Conservation (phyloP, 2,113 vertebrate species). For the Takifugu bimaculatus region DNA sequence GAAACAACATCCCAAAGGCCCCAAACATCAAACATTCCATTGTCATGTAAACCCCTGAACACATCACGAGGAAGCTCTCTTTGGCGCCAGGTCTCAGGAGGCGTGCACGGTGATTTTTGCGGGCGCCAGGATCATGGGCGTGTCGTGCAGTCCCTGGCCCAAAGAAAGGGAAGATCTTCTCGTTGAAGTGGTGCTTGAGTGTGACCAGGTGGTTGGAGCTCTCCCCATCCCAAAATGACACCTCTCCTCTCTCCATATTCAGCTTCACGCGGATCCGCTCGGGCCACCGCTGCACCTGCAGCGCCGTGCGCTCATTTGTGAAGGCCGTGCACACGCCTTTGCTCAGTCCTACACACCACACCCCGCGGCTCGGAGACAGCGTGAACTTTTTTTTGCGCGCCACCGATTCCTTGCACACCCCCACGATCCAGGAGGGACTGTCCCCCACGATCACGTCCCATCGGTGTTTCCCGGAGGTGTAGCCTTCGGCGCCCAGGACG, state of each 20-base stretch:
- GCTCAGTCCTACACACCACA: conserved; percentile 73
- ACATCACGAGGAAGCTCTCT: too few relatives aligned
- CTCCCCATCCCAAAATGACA: conserved; percentile 70
- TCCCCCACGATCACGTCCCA: conserved; percentile 74
- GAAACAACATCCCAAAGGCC: too few relatives aligned
- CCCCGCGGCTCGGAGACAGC: conserved; percentile 60
- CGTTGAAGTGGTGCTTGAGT: conserved; percentile 66
- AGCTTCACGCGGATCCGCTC: conserved; percentile 65
- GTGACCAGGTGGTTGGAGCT: conserved; percentile 59
- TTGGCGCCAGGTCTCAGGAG: conserved; percentile 28
- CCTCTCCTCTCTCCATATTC: conserved; percentile 62
- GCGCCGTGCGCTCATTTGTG: conserved; percentile 49
- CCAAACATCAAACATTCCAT: too few relatives aligned
- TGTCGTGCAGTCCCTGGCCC: conserved; percentile 72
- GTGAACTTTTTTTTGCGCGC: conserved; percentile 74
- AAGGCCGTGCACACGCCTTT: conserved; percentile 64
- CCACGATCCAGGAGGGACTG: conserved; percentile 73
- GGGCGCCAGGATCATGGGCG: conserved; percentile 54
- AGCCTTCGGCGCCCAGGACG: conserved; percentile 69
- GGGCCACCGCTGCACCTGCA: conserved; percentile 46
- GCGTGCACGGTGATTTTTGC: conserved; percentile 66
- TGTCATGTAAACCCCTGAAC: too few relatives aligned
- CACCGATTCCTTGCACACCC: conserved; percentile 69
- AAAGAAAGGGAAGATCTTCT: conserved; percentile 73
- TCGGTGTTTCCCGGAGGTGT: conserved; percentile 67